Base-by-base conservation (phyloP, 2,888 invertebrate genomes). In the Myopa tessellatipennis region DNA sequence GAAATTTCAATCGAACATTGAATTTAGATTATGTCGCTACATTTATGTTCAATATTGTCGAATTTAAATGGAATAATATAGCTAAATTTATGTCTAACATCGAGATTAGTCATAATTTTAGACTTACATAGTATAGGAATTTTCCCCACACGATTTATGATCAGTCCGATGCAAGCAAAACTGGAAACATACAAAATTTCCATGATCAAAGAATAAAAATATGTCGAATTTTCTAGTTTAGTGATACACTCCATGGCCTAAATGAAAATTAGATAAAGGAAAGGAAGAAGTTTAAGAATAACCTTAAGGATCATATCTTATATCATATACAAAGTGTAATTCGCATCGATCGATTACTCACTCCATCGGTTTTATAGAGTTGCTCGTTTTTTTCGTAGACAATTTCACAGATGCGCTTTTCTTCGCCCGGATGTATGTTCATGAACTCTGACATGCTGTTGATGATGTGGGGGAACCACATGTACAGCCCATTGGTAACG, bases 391-490 rank as follows among this genome's bases (percentile, higher is more conserved):
- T 85, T 0, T 80, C 77, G 71, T 85, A 81, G 14, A 87, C 80
- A 45, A 86, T 84, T 52, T 85, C 79, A 78, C 88, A 88, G 12
- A 88, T 83, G 34, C 82, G 79, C 8, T 80, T 82, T 14, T 80
- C 75, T 18, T 82, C 77, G 26, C 82, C 83, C 1, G 86, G 85
- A 79, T 85, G 81, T 14, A 81, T 77, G 4, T 81, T 78, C 78
- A 84, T 83, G 75, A 82, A 88, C 40, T 85, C 83, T 0, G 84
- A 85, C 79, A 87, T 83, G 45, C 85, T 85, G 78, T 88, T 87
- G 55, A 87, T 83, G 18, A 88, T 87, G 52, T 87, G 86, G 0
- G 88, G 88, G 70, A 88, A 86, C 86, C 87, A 89, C 84, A 89
- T 86, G 76, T 87, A 86, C 78, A 89, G 80, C 0, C 87, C 86